A percentile compares a stretch with the other conserved stretches of the same genome.
Evolutionary conservation across 2,797 vertebrate genomes (phyloP).

Genomic region (Peromyscus nudipes): DNA sequence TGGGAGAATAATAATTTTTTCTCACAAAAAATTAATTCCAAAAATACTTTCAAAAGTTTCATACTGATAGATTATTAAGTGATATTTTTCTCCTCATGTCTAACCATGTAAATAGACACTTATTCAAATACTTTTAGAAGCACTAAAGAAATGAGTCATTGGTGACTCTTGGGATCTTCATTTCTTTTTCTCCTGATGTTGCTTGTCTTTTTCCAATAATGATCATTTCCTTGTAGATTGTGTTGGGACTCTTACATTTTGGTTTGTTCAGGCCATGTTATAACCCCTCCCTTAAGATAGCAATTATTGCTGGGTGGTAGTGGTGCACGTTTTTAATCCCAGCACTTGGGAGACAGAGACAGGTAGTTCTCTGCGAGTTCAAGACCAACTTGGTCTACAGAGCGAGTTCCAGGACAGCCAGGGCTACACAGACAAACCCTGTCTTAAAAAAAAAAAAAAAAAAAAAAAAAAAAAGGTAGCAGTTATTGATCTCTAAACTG

Average conservation of each 20-base stretch:
- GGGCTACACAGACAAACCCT: background rate
- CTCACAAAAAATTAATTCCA: background rate
- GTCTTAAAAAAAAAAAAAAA: background rate
- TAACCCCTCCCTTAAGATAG: constrained; percentile 22
- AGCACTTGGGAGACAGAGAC: background rate
- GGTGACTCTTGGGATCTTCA: background rate
- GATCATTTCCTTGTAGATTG: background rate
- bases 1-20: background rate
- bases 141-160: constrained; percentile 15
- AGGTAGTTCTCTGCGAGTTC: background rate
- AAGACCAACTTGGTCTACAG: background rate
- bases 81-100: background rate
- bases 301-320: background rate
- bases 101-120: background rate
- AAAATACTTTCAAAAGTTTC: background rate
- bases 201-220: constrained; percentile 9
- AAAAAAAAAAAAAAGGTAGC: too few species aligned
- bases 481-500: background rate
- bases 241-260: background rate
- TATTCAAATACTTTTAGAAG: background rate
- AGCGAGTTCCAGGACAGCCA: background rate
- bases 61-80: background rate
- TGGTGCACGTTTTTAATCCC: background rate
- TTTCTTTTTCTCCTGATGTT: background rate
- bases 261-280: background rate